Evolutionary conservation across 1,140 invertebrate species (phyloP), one percentile per base, ranked within the genome.

Genomic region (Dreissena polymorpha): DNA sequence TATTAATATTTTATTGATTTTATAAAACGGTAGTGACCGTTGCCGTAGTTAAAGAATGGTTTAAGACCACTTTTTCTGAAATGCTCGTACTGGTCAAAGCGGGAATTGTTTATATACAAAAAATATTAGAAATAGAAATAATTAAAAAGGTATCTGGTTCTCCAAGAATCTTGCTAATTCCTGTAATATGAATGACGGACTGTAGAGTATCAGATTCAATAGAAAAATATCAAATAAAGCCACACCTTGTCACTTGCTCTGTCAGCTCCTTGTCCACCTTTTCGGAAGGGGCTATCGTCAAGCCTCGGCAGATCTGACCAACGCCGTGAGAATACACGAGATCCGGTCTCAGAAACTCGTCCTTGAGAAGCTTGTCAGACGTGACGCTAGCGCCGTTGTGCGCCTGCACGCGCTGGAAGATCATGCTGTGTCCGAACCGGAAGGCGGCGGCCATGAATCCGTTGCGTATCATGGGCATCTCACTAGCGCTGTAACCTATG

Each of bases 361-460:
- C 73, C 29, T 75, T 75, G 73, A 75, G 57, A 23, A 51, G 55
- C n/a, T 51, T 29, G 57, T 75, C 14, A 39, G 53, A 51, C 18
- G 73, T 75, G 7, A 10, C 3, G 57, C 10, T 60, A 39, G 49
- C 25, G 25, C 70, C 70, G 50, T 72, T 75, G 39, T 60, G 53
- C 14, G 53, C 51, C 21, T 10, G 50, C 39, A 85, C 13, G 0
- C 10, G 5, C 7, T 68, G 10, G 10, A 49, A 71, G n/a, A 99
- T 98, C 39, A 99, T 93, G 1, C 97, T 97, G 92, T 99, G 98
- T 0, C 98, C 98, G 92, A 99, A 99, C 71, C 98, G 94, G 13
- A 99, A 93, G 10, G 97, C 98, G 29, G 97, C 98, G 0, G 98
- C 98, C 0, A 97, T 97, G 93, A 99, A 99, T 21, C 97, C 97